phyloP scores from a whole-genome alignment of 2,888 invertebrate species.

The Lasioglossum oenotherae region DNA sequence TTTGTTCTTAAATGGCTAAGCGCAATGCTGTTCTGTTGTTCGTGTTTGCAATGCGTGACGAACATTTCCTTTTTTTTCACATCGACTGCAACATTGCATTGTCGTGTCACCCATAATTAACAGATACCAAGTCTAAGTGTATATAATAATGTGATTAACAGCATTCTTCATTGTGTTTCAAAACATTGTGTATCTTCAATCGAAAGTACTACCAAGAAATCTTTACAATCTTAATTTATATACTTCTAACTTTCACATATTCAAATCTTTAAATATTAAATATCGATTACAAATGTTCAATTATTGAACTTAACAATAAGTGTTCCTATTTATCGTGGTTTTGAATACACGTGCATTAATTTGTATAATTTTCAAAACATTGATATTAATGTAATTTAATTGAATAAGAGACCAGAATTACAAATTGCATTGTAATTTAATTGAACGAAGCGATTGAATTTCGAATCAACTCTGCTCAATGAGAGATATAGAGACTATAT shows the following conservation, averaged over 20 bases:
- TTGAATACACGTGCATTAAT: no score
- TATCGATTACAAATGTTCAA: neutral
- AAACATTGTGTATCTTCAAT: neutral
- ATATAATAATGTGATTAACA: conserved; percentile 1
- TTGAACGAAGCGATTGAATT: no score
- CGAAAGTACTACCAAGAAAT: neutral
- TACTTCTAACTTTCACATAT: neutral
- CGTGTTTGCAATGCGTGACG: conserved; percentile 25
- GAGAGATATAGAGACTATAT: neutral
- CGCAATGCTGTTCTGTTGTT: conserved; percentile 1
- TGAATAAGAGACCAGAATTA: no score
- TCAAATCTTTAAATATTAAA: neutral
- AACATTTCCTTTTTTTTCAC: conserved; percentile 36
- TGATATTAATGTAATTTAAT: no score
- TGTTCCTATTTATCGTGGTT: neutral
- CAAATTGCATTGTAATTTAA: no score
- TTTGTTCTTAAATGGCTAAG: neutral
- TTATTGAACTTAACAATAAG: neutral
- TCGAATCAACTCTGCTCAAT: no score
- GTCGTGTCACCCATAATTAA: conserved; percentile 32
- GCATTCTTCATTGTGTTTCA: neutral
- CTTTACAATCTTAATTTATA: neutral
- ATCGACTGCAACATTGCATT: neutral
- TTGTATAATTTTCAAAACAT: no score
- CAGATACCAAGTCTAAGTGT: conserved; percentile 18